Evolutionary conservation across 2,113 vertebrate species (phyloP).

Genomic region (Triplophysa tibetana): DNA sequence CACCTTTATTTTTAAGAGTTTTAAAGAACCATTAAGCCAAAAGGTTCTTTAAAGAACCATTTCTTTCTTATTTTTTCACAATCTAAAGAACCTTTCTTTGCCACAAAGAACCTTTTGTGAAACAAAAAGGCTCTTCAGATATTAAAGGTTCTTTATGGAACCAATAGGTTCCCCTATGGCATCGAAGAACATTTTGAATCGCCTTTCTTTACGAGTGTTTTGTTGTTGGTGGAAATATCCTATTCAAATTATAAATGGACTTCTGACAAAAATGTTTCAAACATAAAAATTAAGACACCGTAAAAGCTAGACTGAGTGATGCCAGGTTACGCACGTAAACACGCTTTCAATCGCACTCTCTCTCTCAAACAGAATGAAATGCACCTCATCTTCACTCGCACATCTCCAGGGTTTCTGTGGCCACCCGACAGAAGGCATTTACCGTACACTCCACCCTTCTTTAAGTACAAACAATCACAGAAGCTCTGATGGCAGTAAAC

Average conservation of each 20-base stretch:
- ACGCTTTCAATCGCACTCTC: not conserved
- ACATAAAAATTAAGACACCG: not conserved
- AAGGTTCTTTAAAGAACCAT: too few relatives aligned
- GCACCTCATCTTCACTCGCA: conserved; percentile 62
- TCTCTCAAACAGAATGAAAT: conserved; percentile 45
- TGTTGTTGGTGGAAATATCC: too few relatives aligned
- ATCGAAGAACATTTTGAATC: too few relatives aligned
- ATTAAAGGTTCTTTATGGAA: too few relatives aligned
- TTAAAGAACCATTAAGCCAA: too few relatives aligned
- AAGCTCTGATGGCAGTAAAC: conserved; percentile 72
- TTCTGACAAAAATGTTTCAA: not conserved
- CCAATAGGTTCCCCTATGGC: too few relatives aligned
- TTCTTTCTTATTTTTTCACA: too few relatives aligned
- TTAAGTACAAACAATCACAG: conserved; percentile 67
- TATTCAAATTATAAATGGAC: not conserved
- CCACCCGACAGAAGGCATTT: conserved; percentile 71
- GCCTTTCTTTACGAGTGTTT: too few relatives aligned
- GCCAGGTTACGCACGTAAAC: not conserved
- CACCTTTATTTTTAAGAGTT: too few relatives aligned
- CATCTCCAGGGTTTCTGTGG: conserved; percentile 71
- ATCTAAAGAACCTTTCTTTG: too few relatives aligned
- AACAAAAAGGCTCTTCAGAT: too few relatives aligned
- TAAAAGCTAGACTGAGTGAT: not conserved
- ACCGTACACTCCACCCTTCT: conserved; percentile 66
- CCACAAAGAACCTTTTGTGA: too few relatives aligned